A percentile compares a stretch with the other conserved stretches of the same genome.
Conservation (phyloP, 2,113 vertebrate genomes). For the Pteropus alecto region DNA sequence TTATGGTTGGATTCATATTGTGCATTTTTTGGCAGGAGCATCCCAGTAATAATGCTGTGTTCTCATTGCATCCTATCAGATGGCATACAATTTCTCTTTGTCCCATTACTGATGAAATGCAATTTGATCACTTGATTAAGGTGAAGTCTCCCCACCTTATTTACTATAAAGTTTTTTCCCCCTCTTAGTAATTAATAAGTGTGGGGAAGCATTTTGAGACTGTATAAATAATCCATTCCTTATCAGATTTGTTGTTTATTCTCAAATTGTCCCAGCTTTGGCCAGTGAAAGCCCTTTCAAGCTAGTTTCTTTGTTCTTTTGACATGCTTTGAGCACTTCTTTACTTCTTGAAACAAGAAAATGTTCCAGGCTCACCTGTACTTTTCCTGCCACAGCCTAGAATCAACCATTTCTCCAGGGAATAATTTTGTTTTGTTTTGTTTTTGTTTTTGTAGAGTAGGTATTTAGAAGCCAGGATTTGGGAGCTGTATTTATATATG, state of each 20-base stretch:
- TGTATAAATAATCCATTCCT: background rate
- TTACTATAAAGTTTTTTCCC: background rate
- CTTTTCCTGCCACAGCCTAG: background rate
- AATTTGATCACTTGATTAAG: conserved; percentile 7
- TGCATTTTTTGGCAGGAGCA: background rate
- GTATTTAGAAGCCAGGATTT: conserved; percentile 5
- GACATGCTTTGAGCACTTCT: background rate
- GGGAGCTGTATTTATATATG: background rate
- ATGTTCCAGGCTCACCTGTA: background rate
- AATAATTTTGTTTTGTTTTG: background rate
- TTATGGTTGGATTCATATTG: background rate
- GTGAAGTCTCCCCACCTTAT: background rate
- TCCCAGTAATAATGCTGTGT: background rate
- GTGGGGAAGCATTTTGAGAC: background rate
- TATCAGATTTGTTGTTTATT: background rate
- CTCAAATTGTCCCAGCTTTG: background rate
- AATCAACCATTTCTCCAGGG: background rate
- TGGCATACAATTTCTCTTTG: background rate
- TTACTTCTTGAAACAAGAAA: background rate
- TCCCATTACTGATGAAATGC: background rate
- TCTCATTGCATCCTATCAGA: background rate
- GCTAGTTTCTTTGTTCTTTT: conserved; percentile 1
- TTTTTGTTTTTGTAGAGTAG: background rate
- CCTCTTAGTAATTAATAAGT: background rate
- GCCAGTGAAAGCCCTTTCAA: background rate